These are phyloP conservation scores for Heloderma charlesbogerti DNA, from an alignment of 2,113 vertebrate species.

Conservation along the genomic window DNA sequence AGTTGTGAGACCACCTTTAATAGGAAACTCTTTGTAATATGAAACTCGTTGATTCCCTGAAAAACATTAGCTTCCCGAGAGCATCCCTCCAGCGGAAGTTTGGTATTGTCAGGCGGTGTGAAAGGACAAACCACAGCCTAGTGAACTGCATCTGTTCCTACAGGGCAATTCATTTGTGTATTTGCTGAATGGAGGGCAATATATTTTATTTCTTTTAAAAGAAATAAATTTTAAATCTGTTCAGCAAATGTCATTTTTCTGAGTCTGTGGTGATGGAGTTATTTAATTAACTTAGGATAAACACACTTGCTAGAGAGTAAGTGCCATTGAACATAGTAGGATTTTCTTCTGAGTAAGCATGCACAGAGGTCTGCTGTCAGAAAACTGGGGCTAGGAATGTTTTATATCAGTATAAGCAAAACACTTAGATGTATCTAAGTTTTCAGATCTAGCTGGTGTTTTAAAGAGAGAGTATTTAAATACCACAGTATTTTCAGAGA, in stretches of 20 bases:
- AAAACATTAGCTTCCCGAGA: slow-evolving; percentile 7
- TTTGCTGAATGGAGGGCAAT: background rate
- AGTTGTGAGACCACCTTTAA: background rate
- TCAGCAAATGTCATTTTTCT: background rate
- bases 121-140: background rate
- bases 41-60: background rate
- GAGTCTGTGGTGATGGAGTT: background rate
- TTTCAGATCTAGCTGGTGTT: background rate
- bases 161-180: background rate
- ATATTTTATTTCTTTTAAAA: background rate
- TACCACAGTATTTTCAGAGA: background rate
- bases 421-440: background rate
- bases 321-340: background rate
- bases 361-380: background rate
- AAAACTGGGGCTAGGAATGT: background rate
- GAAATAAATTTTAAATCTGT: background rate
- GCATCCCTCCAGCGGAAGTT: background rate
- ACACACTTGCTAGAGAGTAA: background rate
- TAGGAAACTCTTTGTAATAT: background rate
- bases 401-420: background rate
- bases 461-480: background rate
- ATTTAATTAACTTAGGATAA: background rate
- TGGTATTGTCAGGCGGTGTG: background rate
- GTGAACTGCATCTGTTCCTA: slow-evolving; percentile 11
- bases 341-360: background rate